Evolutionary conservation across 1,140 invertebrate species (phyloP).

Genomic region (Megalopta genalis): DNA sequence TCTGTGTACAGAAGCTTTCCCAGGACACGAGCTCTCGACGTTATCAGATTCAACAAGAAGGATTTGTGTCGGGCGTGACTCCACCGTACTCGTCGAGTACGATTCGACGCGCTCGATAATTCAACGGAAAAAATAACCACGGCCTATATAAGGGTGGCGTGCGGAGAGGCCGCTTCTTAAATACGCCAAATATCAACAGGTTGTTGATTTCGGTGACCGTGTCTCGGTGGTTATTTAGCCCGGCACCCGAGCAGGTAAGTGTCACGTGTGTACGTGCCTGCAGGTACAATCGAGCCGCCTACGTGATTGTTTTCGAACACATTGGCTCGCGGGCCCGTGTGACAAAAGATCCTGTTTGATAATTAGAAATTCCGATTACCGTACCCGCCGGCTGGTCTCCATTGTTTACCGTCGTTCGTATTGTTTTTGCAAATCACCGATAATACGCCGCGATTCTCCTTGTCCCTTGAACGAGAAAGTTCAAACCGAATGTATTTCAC

Average conservation of each 20-base stretch:
- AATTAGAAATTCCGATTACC: slow-evolving; percentile 30
- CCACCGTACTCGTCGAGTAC: too few species aligned
- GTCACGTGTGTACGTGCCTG: slow-evolving; percentile 15
- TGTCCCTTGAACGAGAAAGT: not conserved
- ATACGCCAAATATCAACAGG: slow-evolving; percentile 66
- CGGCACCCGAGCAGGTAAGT: slow-evolving; percentile 30
- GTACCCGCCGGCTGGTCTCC: not conserved
- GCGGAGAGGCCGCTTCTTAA: slow-evolving; percentile 55
- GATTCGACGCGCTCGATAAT: slow-evolving; percentile 32
- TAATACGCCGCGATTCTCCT: slow-evolving; percentile 2
- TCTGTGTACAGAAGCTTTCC: not conserved
- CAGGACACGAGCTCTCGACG: not conserved
- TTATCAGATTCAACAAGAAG: slow-evolving; percentile 35
- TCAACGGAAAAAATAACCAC: slow-evolving; percentile 45
- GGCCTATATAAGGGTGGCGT: not conserved
- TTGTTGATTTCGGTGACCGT: slow-evolving; percentile 63
- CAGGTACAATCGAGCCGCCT: slow-evolving; percentile 1
- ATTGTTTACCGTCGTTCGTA: slow-evolving; percentile 9
- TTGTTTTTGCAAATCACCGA: slow-evolving; percentile 18
- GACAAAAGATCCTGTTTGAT: slow-evolving; percentile 10
- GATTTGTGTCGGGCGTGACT: slow-evolving; percentile 19
- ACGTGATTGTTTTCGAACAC: slow-evolving; percentile 24
- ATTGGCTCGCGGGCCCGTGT: not conserved
- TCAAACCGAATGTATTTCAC: not conserved
- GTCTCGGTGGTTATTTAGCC: slow-evolving; percentile 59